Conservation (phyloP, 2,113 vertebrate genomes). For the Rutilus rutilus region DNA sequence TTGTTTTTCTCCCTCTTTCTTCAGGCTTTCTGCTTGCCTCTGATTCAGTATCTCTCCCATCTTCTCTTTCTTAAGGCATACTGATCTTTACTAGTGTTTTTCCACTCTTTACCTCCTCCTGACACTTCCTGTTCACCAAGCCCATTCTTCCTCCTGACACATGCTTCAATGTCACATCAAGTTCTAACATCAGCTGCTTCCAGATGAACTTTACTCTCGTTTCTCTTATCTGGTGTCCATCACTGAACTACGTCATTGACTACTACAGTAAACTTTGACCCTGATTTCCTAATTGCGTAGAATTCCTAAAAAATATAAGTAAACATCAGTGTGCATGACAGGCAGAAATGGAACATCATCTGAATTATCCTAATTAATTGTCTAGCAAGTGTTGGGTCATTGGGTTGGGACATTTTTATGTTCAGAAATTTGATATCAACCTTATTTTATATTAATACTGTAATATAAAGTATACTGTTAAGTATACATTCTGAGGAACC, state of each 20-base stretch:
- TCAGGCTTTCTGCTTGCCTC: not conserved
- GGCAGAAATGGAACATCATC: not conserved
- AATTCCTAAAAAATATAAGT: not conserved
- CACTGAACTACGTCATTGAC: conserved; percentile 4
- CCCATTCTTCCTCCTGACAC: conserved; percentile 68
- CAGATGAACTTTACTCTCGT: conserved; percentile 33
- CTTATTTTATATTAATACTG: not conserved
- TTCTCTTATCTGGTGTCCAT: conserved; percentile 2
- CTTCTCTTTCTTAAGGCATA: conserved; percentile 41
- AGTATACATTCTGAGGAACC: not conserved
- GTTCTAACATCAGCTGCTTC: conserved; percentile 59
- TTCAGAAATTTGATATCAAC: not conserved
- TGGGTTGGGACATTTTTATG: not conserved
- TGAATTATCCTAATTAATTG: not conserved
- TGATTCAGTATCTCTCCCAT: conserved; percentile 3
- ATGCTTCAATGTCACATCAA: conserved; percentile 55
- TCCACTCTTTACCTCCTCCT: conserved; percentile 58
- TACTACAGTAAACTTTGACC: not conserved
- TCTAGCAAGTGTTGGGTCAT: not conserved
- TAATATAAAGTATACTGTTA: too few species aligned
- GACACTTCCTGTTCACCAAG: conserved; percentile 66
- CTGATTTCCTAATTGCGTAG: not conserved
- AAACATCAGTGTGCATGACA: not conserved
- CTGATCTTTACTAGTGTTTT: conserved; percentile 39
- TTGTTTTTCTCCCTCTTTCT: not conserved